These are phyloP conservation scores for Boulengeromyrus knoepffleri DNA, from an alignment of 2,113 vertebrate species.

Conservation along the genomic window DNA sequence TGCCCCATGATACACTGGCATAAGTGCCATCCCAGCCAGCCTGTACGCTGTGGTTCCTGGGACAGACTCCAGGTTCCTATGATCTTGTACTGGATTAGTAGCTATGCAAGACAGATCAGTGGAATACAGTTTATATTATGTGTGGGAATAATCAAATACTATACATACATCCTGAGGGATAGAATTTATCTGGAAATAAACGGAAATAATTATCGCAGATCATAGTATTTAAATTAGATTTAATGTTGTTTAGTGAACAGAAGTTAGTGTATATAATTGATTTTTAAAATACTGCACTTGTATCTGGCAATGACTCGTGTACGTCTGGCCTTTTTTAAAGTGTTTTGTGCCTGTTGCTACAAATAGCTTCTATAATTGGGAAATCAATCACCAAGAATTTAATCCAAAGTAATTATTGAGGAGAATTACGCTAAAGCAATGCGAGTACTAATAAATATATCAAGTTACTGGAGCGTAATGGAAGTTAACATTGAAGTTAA, in stretches of 20 bases:
- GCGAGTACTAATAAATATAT: neutral
- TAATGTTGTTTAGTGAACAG: neutral
- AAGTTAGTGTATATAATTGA: neutral
- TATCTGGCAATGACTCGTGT: constrained; percentile 1
- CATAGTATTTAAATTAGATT: neutral
- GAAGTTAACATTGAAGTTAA: neutral
- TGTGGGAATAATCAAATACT: neutral
- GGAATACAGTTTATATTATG: neutral
- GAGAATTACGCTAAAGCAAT: neutral
- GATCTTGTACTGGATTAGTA: neutral
- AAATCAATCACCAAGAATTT: neutral
- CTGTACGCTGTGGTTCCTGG: neutral
- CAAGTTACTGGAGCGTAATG: neutral
- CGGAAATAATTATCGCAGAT: neutral
- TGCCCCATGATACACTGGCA: neutral
- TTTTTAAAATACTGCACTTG: neutral
- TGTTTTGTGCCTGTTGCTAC: neutral
- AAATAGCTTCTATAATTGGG: neutral
- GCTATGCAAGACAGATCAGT: neutral
- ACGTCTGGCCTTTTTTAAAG: neutral
- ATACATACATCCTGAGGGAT: neutral
- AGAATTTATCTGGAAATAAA: neutral
- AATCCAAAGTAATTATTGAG: neutral
- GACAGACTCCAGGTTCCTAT: neutral
- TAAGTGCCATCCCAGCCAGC: neutral